These are phyloP conservation scores for Congeria kusceri DNA, from an alignment of 2,888 invertebrate genomes.

Conservation along the genomic window DNA sequence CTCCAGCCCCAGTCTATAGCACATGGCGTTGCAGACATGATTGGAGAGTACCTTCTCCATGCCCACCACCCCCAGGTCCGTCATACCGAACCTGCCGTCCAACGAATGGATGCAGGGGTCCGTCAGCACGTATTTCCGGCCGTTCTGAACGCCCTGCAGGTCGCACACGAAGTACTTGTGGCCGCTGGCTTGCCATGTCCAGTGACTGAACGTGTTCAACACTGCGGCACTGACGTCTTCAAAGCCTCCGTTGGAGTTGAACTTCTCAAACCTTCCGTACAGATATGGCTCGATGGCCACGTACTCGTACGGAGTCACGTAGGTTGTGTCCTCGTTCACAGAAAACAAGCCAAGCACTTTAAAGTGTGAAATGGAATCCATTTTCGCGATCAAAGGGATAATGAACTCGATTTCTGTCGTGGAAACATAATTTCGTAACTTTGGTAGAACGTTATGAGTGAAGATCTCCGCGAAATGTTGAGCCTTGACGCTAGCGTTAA, in stretches of 20 bases:
- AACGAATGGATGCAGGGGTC: conserved; percentile 65
- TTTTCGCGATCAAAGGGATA: conserved; percentile 58
- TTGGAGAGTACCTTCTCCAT: conserved; percentile 60
- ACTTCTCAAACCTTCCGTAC: conserved; percentile 60
- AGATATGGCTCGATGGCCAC: conserved; percentile 63
- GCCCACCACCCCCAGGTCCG: conserved; percentile 61
- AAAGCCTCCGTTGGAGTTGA: conserved; percentile 58
- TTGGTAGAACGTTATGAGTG: conserved; percentile 35
- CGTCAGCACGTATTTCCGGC: conserved; percentile 50
- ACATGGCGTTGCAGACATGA: conserved; percentile 61
- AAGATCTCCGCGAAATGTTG: conserved; percentile 53
- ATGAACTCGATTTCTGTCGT: conserved; percentile 51
- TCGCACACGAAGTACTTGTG: conserved; percentile 62
- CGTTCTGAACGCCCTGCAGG: conserved; percentile 59
- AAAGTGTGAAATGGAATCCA: conserved; percentile 59
- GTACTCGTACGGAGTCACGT: conserved; percentile 52
- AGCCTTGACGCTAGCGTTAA: conserved; percentile 56
- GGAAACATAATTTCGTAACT: conserved; percentile 38
- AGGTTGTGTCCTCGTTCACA: conserved; percentile 47
- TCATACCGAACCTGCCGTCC: conserved; percentile 60
- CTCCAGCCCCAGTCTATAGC: conserved; percentile 48
- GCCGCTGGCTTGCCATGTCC: conserved; percentile 62
- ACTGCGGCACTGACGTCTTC: conserved; percentile 53
- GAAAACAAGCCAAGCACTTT: conserved; percentile 56
- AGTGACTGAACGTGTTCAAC: conserved; percentile 63